Evolutionary conservation across 2,113 vertebrate genomes (phyloP), one percentile per base, ranked within the genome.

Genomic region (Cephalophus harveyi): DNA sequence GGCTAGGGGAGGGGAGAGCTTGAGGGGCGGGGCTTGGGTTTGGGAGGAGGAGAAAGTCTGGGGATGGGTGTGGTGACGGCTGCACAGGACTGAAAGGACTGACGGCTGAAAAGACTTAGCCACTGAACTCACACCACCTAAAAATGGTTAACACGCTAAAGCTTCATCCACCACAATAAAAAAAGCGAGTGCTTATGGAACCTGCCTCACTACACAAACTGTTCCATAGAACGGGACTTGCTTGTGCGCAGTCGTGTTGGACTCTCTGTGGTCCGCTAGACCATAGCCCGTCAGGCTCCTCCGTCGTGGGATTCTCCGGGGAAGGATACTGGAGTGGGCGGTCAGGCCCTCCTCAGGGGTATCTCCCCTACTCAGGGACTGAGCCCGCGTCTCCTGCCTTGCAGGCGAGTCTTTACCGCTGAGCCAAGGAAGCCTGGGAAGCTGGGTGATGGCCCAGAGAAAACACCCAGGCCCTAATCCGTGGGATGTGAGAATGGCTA

Each of bases 231-330:
- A 54, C 4, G 25, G 27, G n/a, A 46, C 67, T 46, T 30, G 2
- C 17, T 46, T 27, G 7, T 6, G 21, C 54, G 14, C 14, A 10
- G 5, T 4, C n/a, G 5, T 40, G 40, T 43, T 43, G 0, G 3
- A 27, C 23, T 43, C 23, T 25, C 6, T 14, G 71, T 23, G 71
- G 71, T 14, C 11, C 6, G 21, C 71, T 27, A 43, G 36, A 27
- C 23, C 21, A 2, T 7, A 76, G 71, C 71, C 71, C 36, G 3
- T 15, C 2, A 74, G 71, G 71, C 71, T 74, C 71, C 71, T 25
- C 71, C 2, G 12, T 43, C 23, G 40, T 15, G 71, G 71, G 71
- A 43, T 76, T 76, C 23, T 43, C 12, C 40, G 15, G 71, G 71
- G 6, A 76, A 43, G 71, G 40, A 76, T 27, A 2, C 71, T 4